A percentile compares a stretch with the other conserved stretches of the same genome.
phyloP scores from a whole-genome alignment of 2,113 vertebrate species.

The Cololabis saira region DNA sequence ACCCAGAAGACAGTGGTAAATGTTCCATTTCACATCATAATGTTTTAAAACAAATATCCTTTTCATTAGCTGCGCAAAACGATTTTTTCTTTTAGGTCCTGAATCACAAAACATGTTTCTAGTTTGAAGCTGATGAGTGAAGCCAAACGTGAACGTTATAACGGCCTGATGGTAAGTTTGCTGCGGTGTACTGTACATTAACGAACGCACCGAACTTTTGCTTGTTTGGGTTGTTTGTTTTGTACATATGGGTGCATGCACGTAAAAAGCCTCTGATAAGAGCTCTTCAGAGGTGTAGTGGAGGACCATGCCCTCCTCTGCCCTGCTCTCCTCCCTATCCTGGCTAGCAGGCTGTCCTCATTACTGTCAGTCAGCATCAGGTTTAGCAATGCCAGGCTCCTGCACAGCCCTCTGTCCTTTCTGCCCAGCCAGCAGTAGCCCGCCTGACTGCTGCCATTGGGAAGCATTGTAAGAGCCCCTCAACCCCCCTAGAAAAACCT shows the following conservation, averaged over 20 bases:
- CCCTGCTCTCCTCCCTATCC: slow-evolving; percentile 64
- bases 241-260: slow-evolving; percentile 15
- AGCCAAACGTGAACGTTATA: too few relatives aligned
- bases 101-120: slow-evolving; percentile 14
- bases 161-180: too few relatives aligned
- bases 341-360: slow-evolving; percentile 76
- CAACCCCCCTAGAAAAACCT: slow-evolving; percentile 71
- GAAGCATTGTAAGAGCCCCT: slow-evolving; percentile 73
- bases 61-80: background rate
- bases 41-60: background rate
- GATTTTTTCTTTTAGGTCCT: background rate
- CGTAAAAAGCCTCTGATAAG: slow-evolving; percentile 64
- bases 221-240: slow-evolving; percentile 32
- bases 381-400: slow-evolving; percentile 77
- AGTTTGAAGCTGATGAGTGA: too few relatives aligned
- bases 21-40: background rate
- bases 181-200: background rate
- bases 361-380: slow-evolving; percentile 84
- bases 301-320: slow-evolving; percentile 64
- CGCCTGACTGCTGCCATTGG: slow-evolving; percentile 77
- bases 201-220: slow-evolving; percentile 27
- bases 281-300: slow-evolving; percentile 68
- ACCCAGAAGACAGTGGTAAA: background rate
- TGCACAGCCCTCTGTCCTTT: slow-evolving; percentile 76
- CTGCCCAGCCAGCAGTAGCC: slow-evolving; percentile 72